Base-by-base conservation (phyloP, 2,888 invertebrate species). In the Phengaris arion region DNA sequence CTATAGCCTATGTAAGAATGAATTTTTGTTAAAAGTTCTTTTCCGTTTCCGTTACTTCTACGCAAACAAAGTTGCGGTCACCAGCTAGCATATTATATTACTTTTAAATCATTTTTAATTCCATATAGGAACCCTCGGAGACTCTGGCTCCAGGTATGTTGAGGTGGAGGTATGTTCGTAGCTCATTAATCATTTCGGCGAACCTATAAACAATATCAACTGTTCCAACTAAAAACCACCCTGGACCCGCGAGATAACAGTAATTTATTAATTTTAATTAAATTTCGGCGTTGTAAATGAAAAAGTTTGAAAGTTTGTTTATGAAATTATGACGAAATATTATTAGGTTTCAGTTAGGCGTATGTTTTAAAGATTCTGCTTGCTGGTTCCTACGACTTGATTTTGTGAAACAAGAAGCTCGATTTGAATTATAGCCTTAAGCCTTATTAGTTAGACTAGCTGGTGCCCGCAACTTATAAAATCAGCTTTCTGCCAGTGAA, bases 231-330 rank as follows among this genome's bases (percentile, higher is more conserved):
- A 64, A 64, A 64, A 64, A 45, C 64, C 59, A 22, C 59, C 35
- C 64, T 45, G 64, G 64, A 35, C 35, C 35, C 35, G 64, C 45
- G 64, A 64, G 64, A 64, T 64, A 64, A 45, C 64, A 64, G 12
- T 45, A 15, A 64, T 64, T 64, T 64, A 64, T 64, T 64, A 64
- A 64, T 64, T 64, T 64, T 64, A 64, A 64, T 64, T 64, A 64
- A 64, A 64, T 64, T 64, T 64, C 35, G 35, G 64, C 64, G 64
- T 9, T 45, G 35, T 64, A 64, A 64, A 64, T 35, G 64, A 64
- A 64, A 64, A 64, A 64, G 35, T 64, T 64, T 64, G 5, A 64
- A 45, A 12, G 64, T 64, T 64, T 64, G 64, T 64, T 64, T 64
- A 64, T n/a, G n/a, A n/a, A n/a, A n/a, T n/a, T n/a, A n/a, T 64